phyloP scores from a whole-genome alignment of 2,113 vertebrate genomes.

The Andinoacara biseriatus region DNA sequence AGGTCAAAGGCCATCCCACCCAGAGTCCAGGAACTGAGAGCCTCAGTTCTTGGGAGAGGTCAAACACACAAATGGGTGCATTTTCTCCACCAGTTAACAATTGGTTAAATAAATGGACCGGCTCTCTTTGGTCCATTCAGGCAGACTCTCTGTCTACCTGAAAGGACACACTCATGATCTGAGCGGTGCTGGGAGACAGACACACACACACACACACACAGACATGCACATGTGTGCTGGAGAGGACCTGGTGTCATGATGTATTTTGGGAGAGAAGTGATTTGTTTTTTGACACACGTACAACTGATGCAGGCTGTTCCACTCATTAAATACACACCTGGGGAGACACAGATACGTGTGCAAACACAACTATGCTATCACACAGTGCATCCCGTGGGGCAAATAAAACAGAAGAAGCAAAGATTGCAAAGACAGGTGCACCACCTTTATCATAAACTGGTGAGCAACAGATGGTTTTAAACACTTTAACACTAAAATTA shows the following conservation, averaged over 20 bases:
- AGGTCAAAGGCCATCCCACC: constrained; percentile 73
- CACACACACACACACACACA: background rate
- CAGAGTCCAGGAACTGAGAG: constrained; percentile 53
- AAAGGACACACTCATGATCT: background rate
- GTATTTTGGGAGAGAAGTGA: background rate
- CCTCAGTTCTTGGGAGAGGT: constrained; percentile 56
- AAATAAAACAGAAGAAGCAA: background rate
- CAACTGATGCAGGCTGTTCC: background rate
- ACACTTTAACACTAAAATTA: background rate
- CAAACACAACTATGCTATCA: background rate
- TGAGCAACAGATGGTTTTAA: background rate
- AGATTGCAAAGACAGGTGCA: background rate
- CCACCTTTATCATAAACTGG: background rate
- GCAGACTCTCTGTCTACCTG: constrained; percentile 23
- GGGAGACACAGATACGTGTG: background rate
- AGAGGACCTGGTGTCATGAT: background rate
- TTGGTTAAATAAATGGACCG: constrained; percentile 68
- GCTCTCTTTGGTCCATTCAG: constrained; percentile 48
- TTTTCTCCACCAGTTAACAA: constrained; percentile 56
- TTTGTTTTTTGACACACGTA: constrained; percentile 13
- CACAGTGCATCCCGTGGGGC: background rate
- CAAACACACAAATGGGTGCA: constrained; percentile 59
- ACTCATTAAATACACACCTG: constrained; percentile 14
- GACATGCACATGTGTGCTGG: background rate
- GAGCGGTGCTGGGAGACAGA: background rate